Evolutionary conservation across 2,797 vertebrate species (phyloP).

Genomic region (Hozukius guyotensis): DNA sequence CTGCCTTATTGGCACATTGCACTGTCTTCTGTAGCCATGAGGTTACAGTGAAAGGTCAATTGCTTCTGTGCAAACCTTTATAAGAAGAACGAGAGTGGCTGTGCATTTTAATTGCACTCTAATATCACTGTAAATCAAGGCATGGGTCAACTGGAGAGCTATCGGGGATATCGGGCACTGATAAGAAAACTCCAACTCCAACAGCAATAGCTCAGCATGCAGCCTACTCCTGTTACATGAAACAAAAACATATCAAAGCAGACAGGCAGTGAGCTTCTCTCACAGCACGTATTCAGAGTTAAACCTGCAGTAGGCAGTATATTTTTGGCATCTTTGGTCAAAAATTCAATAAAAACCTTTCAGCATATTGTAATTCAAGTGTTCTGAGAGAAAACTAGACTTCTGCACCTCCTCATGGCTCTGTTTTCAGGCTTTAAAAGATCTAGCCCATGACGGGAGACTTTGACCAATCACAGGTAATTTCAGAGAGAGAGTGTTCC

Average conservation of each 20-base stretch:
- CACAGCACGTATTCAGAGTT: too few relatives aligned
- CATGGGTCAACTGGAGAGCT: not conserved
- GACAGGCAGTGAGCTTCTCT: not conserved
- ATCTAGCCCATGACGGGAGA: too few relatives aligned
- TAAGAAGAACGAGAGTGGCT: not conserved
- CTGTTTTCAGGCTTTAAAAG: too few relatives aligned
- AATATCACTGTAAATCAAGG: constrained; percentile 12
- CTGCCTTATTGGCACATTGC: not conserved
- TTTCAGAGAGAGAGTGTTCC: too few relatives aligned
- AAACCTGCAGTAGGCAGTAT: too few relatives aligned
- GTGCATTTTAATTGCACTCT: constrained; percentile 9
- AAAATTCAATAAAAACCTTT: too few relatives aligned
- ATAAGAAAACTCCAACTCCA: not conserved
- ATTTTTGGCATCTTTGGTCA: too few relatives aligned
- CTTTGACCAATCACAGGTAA: too few relatives aligned
- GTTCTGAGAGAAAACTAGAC: too few relatives aligned
- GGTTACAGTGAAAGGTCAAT: constrained; percentile 58
- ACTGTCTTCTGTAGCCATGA: constrained; percentile 5
- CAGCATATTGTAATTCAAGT: too few relatives aligned
- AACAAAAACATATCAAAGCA: not conserved
- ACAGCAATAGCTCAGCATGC: not conserved
- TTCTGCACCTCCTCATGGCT: too few relatives aligned
- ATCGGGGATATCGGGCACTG: not conserved
- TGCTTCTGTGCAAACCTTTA: constrained; percentile 13
- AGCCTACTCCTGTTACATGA: too few relatives aligned